phyloP scores from a whole-genome alignment of 2,113 vertebrate genomes.

The Pyrgilauda ruficollis region DNA sequence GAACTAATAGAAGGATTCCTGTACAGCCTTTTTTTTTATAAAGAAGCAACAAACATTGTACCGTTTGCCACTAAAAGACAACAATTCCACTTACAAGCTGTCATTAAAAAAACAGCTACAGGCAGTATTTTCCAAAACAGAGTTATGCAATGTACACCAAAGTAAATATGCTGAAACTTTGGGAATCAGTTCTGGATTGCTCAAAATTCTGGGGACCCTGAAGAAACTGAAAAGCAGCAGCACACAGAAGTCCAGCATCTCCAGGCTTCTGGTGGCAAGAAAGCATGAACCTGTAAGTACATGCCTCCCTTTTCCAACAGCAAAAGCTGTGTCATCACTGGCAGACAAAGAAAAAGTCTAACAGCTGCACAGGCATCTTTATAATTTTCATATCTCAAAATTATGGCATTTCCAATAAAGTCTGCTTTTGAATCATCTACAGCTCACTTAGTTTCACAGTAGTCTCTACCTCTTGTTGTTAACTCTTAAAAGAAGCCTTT shows the following conservation, averaged over 20 bases:
- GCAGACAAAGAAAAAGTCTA: neutral
- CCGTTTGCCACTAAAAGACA: neutral
- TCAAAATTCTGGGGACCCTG: neutral
- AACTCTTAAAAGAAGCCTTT: conserved; percentile 25
- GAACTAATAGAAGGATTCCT: neutral
- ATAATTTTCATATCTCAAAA: conserved; percentile 20
- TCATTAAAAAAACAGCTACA: neutral
- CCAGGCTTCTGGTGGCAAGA: neutral
- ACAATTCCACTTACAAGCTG: neutral
- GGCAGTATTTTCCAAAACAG: neutral
- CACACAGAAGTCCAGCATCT: neutral
- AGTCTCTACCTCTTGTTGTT: conserved; percentile 4
- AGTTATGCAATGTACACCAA: neutral
- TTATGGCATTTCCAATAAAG: neutral
- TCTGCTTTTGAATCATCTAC: neutral
- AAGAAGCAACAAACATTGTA: neutral
- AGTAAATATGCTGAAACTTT: neutral
- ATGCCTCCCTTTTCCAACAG: neutral
- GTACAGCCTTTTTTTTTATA: neutral
- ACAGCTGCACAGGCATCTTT: neutral
- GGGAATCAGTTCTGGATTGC: neutral
- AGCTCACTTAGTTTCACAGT: conserved; percentile 28
- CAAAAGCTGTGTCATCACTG: neutral
- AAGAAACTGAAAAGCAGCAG: neutral
- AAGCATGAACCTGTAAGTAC: neutral